Conservation (phyloP, 37 sponge, comb jelly and placozoan genomes). For the Beroe ovata region DNA sequence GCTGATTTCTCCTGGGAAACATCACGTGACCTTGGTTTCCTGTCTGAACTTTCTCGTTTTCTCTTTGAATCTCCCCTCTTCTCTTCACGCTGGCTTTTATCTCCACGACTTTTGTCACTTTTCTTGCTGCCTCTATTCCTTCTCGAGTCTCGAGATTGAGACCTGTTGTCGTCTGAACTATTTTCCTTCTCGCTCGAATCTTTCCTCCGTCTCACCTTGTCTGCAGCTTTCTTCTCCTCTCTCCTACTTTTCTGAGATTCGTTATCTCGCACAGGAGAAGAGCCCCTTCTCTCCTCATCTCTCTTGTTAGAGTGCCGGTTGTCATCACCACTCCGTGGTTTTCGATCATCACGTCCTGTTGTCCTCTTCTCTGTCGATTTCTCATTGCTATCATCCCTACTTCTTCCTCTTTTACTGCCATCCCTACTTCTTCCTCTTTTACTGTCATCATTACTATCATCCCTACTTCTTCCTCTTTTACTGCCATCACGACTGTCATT, state of each 20-base stretch:
- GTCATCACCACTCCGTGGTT: not conserved
- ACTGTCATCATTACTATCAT: not conserved
- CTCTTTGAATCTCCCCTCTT: too few species aligned
- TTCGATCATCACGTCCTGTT: not conserved
- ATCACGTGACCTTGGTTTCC: not conserved
- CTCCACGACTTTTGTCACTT: not conserved
- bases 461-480: not conserved
- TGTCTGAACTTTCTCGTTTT: not conserved
- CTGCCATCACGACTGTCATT: not conserved
- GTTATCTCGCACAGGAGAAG: too few species aligned
- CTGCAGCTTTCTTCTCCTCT: not conserved
- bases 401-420: not conserved
- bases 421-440: not conserved
- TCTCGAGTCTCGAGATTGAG: not conserved
- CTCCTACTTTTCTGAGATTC: too few species aligned
- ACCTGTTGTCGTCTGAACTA: not conserved
- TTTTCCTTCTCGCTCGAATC: not conserved
- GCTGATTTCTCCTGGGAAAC: not conserved
- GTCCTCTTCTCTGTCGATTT: not conserved
- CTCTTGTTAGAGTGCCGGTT: not conserved
- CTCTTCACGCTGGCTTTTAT: too few species aligned
- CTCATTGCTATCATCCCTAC: not conserved
- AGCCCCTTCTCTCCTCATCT: not conserved
- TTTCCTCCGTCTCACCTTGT: not conserved
- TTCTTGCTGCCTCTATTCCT: not conserved